Evolutionary conservation across 2,888 invertebrate species (phyloP), one percentile per base, ranked within the genome.

Genomic region (Micoletzkya japonica): DNA sequence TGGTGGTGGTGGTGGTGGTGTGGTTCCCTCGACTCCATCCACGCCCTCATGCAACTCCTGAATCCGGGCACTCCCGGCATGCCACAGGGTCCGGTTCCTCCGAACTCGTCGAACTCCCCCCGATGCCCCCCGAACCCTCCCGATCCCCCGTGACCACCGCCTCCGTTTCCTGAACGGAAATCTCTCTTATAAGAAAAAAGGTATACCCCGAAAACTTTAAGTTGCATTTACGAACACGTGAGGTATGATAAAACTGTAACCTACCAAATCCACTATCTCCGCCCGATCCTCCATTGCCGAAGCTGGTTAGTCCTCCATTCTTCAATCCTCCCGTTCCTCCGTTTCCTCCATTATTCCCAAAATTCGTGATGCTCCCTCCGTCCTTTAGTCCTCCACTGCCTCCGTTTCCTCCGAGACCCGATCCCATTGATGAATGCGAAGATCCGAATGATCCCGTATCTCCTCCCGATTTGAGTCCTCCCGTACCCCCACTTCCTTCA

Each of bases 51-150:
- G 61, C 61, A 61, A 2, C 49, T 20, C 14, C 50, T 2, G 61
- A 61, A 61, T 4, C 61, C 61, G 50, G 61, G 61, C 50, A 44
- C 26, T 3, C 50, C 61, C 2, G 61, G 61, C 14, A 32, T 26
- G 1, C 61, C 61, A 36, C 61, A 61, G 49, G 61, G 61, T 24
- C 37, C 36, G 59, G 26, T 59, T 1, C 58, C 58, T 58, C 58
- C 58, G 24, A 58, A 58, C 28, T 30, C 54, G n/a, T n/a, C 28
- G 7, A 17, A 54, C 4, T 39, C 59, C 4, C n/a, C n/a, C 36
- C 34, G 58, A 58, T 1, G 28, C 54, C 26, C 54, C 54, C n/a
- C 26, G 52, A n/a, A 52, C 28, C 30, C 28, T 61, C 61, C 61
- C 28, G 32, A 14, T 6, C 52, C 7, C 7, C 58, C 34, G 34